Conservation (phyloP, 2,888 invertebrate species). For the Cyclophora punctaria region DNA sequence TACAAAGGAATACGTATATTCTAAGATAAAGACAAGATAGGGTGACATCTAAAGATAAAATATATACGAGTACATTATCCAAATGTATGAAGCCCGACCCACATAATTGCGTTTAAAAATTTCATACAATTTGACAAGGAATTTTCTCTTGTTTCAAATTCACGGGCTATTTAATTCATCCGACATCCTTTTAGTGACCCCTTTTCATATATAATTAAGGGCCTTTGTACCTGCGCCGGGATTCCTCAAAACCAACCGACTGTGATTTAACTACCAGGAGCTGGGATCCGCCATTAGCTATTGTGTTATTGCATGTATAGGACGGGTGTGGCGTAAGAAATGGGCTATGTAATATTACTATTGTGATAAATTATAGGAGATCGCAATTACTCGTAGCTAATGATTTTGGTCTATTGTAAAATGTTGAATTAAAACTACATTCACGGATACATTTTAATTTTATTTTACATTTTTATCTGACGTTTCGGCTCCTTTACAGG, state of each 20-base stretch:
- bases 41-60: too few species aligned
- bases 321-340: not conserved
- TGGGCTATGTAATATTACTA: not conserved
- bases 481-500: too few species aligned
- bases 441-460: too few species aligned
- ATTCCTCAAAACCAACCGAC: slow-evolving; percentile 17
- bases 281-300: not conserved
- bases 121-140: too few species aligned
- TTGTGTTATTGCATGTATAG: not conserved
- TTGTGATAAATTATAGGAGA: not conserved
- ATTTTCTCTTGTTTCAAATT: not conserved
- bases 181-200: slow-evolving; percentile 36
- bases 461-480: too few species aligned
- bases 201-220: slow-evolving; percentile 56
- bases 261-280: not conserved
- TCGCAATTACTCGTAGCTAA: not conserved
- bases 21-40: too few species aligned
- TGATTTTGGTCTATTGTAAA: not conserved
- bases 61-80: too few species aligned
- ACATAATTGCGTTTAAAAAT: too few species aligned
- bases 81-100: too few species aligned
- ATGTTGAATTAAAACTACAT: too few species aligned
- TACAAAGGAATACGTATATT: too few species aligned
- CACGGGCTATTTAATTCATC: slow-evolving; percentile 37
- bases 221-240: slow-evolving; percentile 23